Conservation (phyloP, 2,797 vertebrate genomes). For the Myripristis murdjan region DNA sequence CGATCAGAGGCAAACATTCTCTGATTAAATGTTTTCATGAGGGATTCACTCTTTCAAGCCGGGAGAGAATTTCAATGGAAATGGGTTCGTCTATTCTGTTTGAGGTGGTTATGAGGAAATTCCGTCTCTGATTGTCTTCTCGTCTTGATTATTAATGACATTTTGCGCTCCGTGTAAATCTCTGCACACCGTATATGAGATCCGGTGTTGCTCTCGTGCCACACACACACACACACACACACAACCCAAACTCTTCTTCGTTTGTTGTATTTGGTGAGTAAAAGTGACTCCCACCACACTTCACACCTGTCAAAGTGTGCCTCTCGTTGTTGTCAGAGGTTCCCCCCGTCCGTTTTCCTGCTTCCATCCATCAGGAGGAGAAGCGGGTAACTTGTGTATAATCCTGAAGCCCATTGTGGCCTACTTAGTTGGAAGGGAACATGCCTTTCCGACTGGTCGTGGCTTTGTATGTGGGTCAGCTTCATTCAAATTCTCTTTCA, state of each 20-base stretch:
- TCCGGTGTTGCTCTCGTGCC: neutral
- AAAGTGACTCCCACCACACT: conserved; percentile 35
- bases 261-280: neutral
- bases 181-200: neutral
- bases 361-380: conserved; percentile 81
- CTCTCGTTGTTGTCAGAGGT: conserved; percentile 73
- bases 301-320: conserved; percentile 63
- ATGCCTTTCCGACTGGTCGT: conserved; percentile 85
- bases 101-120: conserved; percentile 34
- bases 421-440: conserved; percentile 88
- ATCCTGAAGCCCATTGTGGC: conserved; percentile 89
- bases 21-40: neutral
- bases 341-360: conserved; percentile 73
- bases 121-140: conserved; percentile 17
- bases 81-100: conserved; percentile 30
- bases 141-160: conserved; percentile 21
- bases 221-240: no score
- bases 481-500: conserved; percentile 91
- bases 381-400: conserved; percentile 83
- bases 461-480: conserved; percentile 90
- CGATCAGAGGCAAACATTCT: neutral
- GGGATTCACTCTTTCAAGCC: no score
- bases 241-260: neutral
- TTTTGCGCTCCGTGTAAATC: neutral
- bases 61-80: no score